Evolutionary conservation across 2,888 invertebrate species (phyloP), one percentile per base, ranked within the genome.

Genomic region (Liposcelis brunnea): DNA sequence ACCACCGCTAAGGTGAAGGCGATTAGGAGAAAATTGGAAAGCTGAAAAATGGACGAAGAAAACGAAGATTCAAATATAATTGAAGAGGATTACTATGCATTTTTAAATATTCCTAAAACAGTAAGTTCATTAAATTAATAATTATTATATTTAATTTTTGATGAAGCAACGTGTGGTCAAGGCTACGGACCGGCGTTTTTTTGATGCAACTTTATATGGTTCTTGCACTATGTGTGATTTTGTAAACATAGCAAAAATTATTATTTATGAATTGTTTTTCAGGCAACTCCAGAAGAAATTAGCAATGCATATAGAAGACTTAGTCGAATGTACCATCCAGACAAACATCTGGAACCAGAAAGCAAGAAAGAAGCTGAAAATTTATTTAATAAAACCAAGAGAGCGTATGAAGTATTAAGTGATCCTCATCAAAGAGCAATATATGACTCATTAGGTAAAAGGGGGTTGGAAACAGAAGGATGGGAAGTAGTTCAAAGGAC

Each of bases 401-500:
- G 77, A 56, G 95, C 95, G 0, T 90, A 97, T 64, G 93, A 95
- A 74, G 91, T 95, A 31, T 66, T 98, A 35, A 84, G 78, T 15
- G 93, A 98, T 69, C 81, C 90, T 1, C 91, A 93, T 58, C 82
- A 83, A 59, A 72, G 95, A 59, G 93, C 91, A 1, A 93, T 98
- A 52, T 98, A 97, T 64, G 95, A 98, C 67, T 75, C 72, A 43
- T 63, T 75, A 62, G 94, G 94, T n/a, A 76, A 81, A 45, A 79
- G 83, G 57, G 97, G 95, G 0, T 67, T 97, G 21, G 82, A 91
- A 62, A 87, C 90, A 0, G 89, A 93, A 56, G 94, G 93, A 45
- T 93, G 94, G 91, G 90, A 95, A 67, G 72, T 95, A 31, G 84
- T 95, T 26, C 82, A 89, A 56, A 71, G 90, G 32, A 86, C 85